Percentiles rank a stretch among this genome's conserved stretches.
Conservation (phyloP, 2,113 vertebrate genomes). For the Geococcyx californianus region DNA sequence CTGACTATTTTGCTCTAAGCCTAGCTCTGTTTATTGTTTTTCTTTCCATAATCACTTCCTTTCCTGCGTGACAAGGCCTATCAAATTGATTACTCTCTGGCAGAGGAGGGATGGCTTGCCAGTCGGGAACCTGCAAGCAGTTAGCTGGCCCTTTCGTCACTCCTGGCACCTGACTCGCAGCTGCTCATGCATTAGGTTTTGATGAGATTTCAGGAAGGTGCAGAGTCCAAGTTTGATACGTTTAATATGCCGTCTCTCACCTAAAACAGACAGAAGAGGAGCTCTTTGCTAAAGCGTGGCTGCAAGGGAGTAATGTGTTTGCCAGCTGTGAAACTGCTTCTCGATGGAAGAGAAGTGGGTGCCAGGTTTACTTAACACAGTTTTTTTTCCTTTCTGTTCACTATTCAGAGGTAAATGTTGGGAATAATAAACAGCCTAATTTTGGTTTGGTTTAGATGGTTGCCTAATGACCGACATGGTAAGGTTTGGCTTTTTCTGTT, state of each 20-base stretch:
- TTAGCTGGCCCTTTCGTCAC: conserved; percentile 5
- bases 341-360: neutral
- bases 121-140: neutral
- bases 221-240: neutral
- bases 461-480: neutral
- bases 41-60: neutral
- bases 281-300: neutral
- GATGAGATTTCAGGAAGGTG: neutral
- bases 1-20: neutral
- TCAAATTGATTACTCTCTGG: neutral
- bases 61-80: neutral
- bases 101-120: neutral
- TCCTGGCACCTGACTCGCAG: neutral
- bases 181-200: neutral
- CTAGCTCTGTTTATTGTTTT: neutral
- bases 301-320: neutral
- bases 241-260: neutral
- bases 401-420: neutral
- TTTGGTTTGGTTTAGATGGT: neutral
- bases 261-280: neutral
- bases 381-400: neutral
- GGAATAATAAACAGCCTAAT: neutral
- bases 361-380: neutral
- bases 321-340: neutral
- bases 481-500: neutral